Percentiles rank a stretch among this genome's conserved stretches.
Evolutionary conservation across 2,797 vertebrate species (phyloP).

Genomic region (Poeciliopsis infans): DNA sequence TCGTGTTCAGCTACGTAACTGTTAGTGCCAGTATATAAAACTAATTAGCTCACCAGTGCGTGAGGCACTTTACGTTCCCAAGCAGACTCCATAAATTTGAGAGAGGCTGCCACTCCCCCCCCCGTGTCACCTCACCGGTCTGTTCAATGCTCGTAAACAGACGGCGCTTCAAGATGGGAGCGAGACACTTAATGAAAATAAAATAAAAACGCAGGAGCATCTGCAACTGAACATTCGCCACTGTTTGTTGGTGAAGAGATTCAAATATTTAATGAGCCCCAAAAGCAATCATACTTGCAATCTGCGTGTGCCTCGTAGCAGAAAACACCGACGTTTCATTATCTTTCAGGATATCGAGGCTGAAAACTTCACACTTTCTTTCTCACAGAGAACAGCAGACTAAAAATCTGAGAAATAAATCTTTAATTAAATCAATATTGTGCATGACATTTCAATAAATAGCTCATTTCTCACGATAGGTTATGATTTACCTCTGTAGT

Average conservation of each 20-base stretch:
- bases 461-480: background rate
- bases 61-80: conserved; percentile 26
- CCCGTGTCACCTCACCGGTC: conserved; percentile 25
- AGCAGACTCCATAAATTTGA: conserved; percentile 35
- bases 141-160: conserved; percentile 65
- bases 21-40: conserved; percentile 33
- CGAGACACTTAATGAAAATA: conserved; percentile 54
- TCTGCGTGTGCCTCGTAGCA: conserved; percentile 23
- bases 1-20: conserved; percentile 35
- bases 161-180: conserved; percentile 40
- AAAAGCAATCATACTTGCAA: conserved; percentile 45
- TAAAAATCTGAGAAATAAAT: conserved; percentile 5
- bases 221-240: conserved; percentile 43
- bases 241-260: conserved; percentile 51
- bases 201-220: conserved; percentile 47
- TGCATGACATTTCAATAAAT: background rate
- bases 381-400: background rate
- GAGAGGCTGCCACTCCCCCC: conserved; percentile 33
- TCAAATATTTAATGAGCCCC: conserved; percentile 39
- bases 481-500: background rate
- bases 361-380: background rate
- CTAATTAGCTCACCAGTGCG: conserved; percentile 44
- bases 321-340: background rate
- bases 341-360: background rate
- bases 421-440: conserved; percentile 9